Base-by-base conservation (phyloP, 2,888 invertebrate genomes). In the Galerucella pusilla region DNA sequence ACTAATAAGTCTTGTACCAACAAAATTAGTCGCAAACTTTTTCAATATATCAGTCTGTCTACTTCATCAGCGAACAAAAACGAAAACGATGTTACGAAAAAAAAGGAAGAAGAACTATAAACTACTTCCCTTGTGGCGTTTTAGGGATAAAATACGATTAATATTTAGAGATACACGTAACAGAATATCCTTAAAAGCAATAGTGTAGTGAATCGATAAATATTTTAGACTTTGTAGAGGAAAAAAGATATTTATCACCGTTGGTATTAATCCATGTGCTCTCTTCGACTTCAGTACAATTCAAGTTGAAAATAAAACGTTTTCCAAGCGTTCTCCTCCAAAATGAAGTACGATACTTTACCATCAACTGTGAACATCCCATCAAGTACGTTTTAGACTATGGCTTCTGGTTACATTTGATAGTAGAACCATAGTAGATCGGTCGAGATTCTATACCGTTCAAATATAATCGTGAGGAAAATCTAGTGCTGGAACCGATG, bases 21-120 rank as follows among this genome's bases (percentile, higher is more conserved):
- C 49, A 60, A 72, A 72, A 72, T 72, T 72, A 72, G 72, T 28
- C 66, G 60, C 59, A 67, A 72, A 72, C 72, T 72, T 72, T 72
- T 66, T 72, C 72, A 72, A 72, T 72, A 72, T 72, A 72, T 72
- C 72, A 67, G 72, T 72, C 59, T 67, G 72, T 72, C 72, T 66
- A 67, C 72, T 72, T 72, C 72, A 72, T 72, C 66, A 60, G 6
- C 66, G 66, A 61, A 65, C 59, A 71, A 71, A 71, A 71, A 71
- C 65, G 66, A 67, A 60, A 71, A 54, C 71, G 64, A 59, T 57
- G 68, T 68, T 42, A 42, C 35, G 35, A 42, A 42, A 42, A 42
- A 16, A n/a, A n/a, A 46, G 11, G 57, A 71, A 71, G 65, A 66
- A 57, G 65, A 72, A 72, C 72, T 60, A 72, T 66, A 66, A 59